Evolutionary conservation across 2,888 invertebrate genomes (phyloP), one percentile per base, ranked within the genome.

Genomic region (Apotomis turbidana): DNA sequence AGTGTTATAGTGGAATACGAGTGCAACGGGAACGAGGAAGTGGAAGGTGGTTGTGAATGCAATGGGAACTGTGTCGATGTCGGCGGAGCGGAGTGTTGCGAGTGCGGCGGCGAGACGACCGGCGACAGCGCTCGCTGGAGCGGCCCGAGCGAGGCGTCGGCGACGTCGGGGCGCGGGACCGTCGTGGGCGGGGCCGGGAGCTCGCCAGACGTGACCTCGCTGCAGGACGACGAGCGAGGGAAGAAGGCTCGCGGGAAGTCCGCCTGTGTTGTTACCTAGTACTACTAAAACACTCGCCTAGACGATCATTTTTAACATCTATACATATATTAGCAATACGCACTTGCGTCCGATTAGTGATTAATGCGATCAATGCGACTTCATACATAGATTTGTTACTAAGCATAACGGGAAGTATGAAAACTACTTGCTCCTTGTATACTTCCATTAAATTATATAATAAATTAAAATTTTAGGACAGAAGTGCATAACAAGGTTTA

Each of bases 111-210:
- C 10, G 71, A 49, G 4, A 46, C 52, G 5, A n/a, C 4, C 15
- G 54, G 6, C n/a, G n/a, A n/a, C n/a, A n/a, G n/a, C n/a, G n/a
- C n/a, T n/a, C n/a, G n/a, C 6, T 8, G 4, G 46, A 67, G 67
- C n/a, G 73, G 62, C 9, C 76, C 78, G 6, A 77, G 76, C 59
- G 77, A 75, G 36, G 72, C 75, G 44, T 80, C 79, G 0, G 69
- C 78, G 15, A 79, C 79, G 44, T 81, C 83, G 10, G 81, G 76
- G n/a, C 76, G 76, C 3, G 75, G 71, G 62, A 85, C 86, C 8
- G 85, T 83, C 38, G 78, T 84, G 44, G 80, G 78, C 77, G 83
- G 78, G 63, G 77, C 82, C 5, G 77, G 70, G 10, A 68, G 76
- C 60, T 68, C 72, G 3, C 49, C 58, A 10, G 69, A 64, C 9